phyloP scores from a whole-genome alignment of 2,888 invertebrate species.

The Lasiommata megera region DNA sequence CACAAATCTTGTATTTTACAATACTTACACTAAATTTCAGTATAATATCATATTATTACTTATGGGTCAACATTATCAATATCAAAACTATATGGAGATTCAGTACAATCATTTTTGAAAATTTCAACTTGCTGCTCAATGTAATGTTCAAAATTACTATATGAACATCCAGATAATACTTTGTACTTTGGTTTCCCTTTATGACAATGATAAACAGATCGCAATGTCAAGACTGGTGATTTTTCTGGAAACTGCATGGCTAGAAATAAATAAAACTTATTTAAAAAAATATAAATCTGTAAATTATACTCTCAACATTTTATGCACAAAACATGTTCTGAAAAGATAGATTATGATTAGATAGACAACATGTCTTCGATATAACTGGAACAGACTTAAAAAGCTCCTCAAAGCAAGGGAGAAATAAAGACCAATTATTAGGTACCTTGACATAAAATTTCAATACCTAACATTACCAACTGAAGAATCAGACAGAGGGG shows the following conservation, averaged over 20 bases:
- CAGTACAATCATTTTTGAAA: constrained; percentile 72
- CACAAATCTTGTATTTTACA: too few species aligned
- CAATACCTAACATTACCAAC: too few species aligned
- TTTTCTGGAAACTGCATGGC: constrained; percentile 79
- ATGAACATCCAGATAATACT: constrained; percentile 63
- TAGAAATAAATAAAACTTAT: constrained; percentile 30
- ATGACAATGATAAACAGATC: constrained; percentile 80
- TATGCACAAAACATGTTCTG: too few species aligned
- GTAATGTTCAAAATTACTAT: constrained; percentile 70
- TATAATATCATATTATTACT: neutral
- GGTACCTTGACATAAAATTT: too few species aligned
- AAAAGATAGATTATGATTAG: too few species aligned
- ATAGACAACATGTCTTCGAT: too few species aligned
- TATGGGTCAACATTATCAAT: constrained; percentile 2
- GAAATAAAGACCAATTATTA: too few species aligned
- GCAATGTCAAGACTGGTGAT: constrained; percentile 73
- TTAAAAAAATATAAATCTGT: neutral
- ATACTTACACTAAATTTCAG: neutral
- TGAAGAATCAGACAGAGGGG: too few species aligned
- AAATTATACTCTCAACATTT: too few species aligned
- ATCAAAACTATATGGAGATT: constrained; percentile 5
- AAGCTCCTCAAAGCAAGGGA: too few species aligned
- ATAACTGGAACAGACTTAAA: too few species aligned
- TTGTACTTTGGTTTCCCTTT: constrained; percentile 71
- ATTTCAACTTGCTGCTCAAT: constrained; percentile 73